Evolutionary conservation across 2,113 vertebrate genomes (phyloP).

Genomic region (Macaca nemestrina): DNA sequence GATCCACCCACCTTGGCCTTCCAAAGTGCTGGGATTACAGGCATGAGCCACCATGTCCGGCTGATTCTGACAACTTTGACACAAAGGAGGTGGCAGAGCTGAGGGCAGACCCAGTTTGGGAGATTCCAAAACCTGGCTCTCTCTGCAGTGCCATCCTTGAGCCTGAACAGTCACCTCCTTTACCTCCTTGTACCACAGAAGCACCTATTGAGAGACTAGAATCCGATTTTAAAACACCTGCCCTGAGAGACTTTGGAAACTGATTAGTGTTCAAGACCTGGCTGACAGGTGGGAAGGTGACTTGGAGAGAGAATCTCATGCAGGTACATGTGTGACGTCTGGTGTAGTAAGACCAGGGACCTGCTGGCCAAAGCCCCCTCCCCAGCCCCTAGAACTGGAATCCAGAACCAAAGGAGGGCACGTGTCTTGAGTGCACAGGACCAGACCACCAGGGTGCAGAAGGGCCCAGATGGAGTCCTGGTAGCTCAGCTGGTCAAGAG

Average conservation of each 20-base stretch:
- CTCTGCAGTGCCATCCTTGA: background rate
- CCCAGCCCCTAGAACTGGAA: background rate
- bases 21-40: too few species aligned
- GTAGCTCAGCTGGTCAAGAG: background rate
- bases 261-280: background rate
- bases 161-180: background rate
- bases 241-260: background rate
- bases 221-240: background rate
- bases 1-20: too few species aligned
- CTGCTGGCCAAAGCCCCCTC: background rate
- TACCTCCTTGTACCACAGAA: rapidly evolving
- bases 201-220: background rate
- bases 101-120: background rate
- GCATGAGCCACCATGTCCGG: too few species aligned
- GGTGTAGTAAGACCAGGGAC: background rate
- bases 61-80: background rate
- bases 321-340: rapidly evolving
- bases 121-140: background rate
- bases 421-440: background rate
- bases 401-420: too few species aligned
- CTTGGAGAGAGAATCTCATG: background rate
- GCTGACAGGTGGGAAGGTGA: background rate
- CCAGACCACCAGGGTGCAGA: background rate
- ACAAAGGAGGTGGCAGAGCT: background rate
- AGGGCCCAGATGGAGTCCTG: background rate